These are phyloP conservation scores for Physeter macrocephalus DNA, from an alignment of 2,113 vertebrate genomes.

Conservation along the genomic window DNA sequence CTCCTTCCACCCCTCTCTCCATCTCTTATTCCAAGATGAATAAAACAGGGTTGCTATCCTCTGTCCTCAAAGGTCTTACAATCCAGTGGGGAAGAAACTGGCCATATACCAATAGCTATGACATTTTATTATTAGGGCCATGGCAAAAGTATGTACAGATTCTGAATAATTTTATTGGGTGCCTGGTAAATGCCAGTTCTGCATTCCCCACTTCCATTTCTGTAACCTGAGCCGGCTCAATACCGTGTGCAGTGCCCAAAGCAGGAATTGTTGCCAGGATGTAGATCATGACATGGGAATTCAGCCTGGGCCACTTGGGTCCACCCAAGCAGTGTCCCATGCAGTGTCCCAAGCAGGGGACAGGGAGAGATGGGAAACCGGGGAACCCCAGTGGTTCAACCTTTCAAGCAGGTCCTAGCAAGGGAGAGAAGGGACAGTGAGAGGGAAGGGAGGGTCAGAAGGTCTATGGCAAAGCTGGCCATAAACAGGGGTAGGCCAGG, in stretches of 20 bases:
- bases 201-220: background rate
- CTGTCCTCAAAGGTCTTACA: background rate
- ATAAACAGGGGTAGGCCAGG: too few relatives aligned
- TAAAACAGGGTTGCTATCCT: background rate
- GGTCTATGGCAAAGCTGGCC: background rate
- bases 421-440: background rate
- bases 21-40: background rate
- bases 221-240: background rate
- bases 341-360: background rate
- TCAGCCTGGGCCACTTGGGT: background rate
- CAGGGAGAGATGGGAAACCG: background rate
- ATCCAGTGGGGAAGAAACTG: too few relatives aligned
- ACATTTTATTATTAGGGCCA: background rate
- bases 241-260: accelerated
- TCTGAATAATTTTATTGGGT: background rate
- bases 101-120: too few relatives aligned
- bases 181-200: background rate
- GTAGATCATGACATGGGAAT: background rate
- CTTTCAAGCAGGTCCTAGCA: background rate
- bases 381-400: background rate
- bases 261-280: background rate
- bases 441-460: background rate
- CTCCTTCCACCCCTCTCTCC: background rate
- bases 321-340: background rate
- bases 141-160: background rate